Evolutionary conservation across 30 jellyfish, hydroid and myxozoan species (phyloP).

Genomic region (Morbakka virulenta): DNA sequence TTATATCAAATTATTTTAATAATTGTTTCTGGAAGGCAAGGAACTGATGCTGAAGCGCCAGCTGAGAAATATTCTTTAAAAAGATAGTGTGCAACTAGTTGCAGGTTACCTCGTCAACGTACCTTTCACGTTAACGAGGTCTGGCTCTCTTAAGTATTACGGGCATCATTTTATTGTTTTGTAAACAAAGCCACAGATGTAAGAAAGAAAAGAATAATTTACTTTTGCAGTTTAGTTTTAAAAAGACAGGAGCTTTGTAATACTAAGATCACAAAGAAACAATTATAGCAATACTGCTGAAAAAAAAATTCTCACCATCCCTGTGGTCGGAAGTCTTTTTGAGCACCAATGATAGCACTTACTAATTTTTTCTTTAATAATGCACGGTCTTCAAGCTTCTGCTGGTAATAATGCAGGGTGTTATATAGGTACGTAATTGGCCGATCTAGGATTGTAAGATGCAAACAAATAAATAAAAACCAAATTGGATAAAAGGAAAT

Average conservation of each 20-base stretch:
- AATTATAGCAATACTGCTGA: too few species aligned
- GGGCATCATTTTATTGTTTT: too few species aligned
- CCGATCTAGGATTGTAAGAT: slow-evolving; percentile 52
- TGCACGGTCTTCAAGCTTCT: slow-evolving; percentile 67
- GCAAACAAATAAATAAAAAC: neutral
- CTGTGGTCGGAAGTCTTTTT: slow-evolving; percentile 60
- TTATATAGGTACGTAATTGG: slow-evolving; percentile 79
- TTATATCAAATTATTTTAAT: too few species aligned
- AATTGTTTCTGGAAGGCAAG: too few species aligned
- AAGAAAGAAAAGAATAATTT: neutral
- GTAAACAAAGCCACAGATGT: neutral
- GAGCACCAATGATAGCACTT: slow-evolving; percentile 73
- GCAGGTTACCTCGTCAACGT: too few species aligned
- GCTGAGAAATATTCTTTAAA: too few species aligned
- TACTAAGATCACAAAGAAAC: too few species aligned
- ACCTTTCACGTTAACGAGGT: too few species aligned
- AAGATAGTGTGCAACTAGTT: too few species aligned
- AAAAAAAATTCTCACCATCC: slow-evolving; percentile 61
- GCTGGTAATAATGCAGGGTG: slow-evolving; percentile 77
- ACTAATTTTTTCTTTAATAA: slow-evolving; percentile 66
- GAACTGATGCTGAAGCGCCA: too few species aligned
- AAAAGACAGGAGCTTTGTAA: too few species aligned
- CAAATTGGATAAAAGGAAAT: neutral
- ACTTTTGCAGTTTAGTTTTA: neutral
- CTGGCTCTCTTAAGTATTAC: too few species aligned